Conservation (phyloP, 2,888 invertebrate species). For the Pterostichus niger region DNA sequence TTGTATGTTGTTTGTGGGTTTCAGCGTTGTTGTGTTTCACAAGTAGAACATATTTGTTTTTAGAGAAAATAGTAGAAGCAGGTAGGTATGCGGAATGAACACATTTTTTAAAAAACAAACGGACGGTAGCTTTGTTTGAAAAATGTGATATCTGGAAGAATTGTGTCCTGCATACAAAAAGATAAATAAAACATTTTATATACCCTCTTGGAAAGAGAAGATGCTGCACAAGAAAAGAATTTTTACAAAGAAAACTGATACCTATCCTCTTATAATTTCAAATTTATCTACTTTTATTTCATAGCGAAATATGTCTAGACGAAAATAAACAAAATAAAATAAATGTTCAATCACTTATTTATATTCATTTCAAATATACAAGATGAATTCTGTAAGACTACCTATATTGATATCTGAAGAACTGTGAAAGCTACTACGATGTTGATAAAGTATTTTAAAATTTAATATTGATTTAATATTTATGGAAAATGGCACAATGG, state of each 20-base stretch:
- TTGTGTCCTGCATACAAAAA: constrained; percentile 42
- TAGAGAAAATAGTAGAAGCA: neutral
- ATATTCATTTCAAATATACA: too few species aligned
- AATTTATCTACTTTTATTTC: neutral
- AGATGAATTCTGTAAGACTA: too few species aligned
- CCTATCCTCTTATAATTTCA: constrained; percentile 33
- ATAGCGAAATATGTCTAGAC: neutral
- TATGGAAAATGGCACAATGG: too few species aligned
- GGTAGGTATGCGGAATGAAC: constrained; percentile 37
- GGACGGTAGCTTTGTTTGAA: constrained; percentile 39
- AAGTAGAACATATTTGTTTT: constrained; percentile 15
- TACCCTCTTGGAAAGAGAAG: constrained; percentile 20
- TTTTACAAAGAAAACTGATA: constrained; percentile 7
- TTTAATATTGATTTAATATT: too few species aligned
- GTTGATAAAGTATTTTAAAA: too few species aligned
- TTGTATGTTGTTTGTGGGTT: too few species aligned
- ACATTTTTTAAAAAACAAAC: constrained; percentile 30
- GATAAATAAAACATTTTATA: constrained; percentile 32
- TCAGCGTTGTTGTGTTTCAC: neutral
- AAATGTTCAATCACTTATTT: too few species aligned
- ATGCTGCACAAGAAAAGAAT: neutral
- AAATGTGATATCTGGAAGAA: constrained; percentile 52
- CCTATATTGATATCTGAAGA: too few species aligned
- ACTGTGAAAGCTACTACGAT: too few species aligned
- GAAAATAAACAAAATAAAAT: too few species aligned